Evolutionary conservation across 1,140 invertebrate species (phyloP), one percentile per base, ranked within the genome.

Genomic region (Bombus cullumanus): DNA sequence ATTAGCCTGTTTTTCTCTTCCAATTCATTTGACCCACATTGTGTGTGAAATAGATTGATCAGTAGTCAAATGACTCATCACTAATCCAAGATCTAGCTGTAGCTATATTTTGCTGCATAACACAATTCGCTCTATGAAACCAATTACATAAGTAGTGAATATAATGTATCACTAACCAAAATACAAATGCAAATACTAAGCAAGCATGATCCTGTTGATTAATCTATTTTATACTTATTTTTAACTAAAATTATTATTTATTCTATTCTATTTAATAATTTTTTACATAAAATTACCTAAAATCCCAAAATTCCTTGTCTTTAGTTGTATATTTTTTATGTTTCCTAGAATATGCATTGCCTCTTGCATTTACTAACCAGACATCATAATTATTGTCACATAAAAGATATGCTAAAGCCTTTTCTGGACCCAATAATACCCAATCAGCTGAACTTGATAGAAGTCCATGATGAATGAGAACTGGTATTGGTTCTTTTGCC

Each of bases 381-480:
- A 98, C 97, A 86, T 98, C 97, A 82, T 96, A 98, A 39, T 97
- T 97, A 66, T 95, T 94, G 86, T 98, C 96, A 8, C 96, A 96
- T 15, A 97, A 92, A 66, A 95, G 75, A 87, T 96, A 96, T 25
- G 95, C 96, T 96, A 97, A 93, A 39, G 96, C 97, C 92, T 96
- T 96, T 6, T 96, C 94, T 6, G 97, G 97, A 25, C 96, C 96
- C 90, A 96, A 96, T 10, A 98, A 93, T 13, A 98, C 96, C 96
- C 97, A 98, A 92, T 97, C 97, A 2, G 97, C 96, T 1, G 97
- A 97, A 71, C 97, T 97, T 10, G 96, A 97, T 28, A 97, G 88
- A 2, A 98, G 91, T 8, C 98, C 98, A 94, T 98, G 98, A 94
- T 97, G 97, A 3, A 98, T 92, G 39, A 97, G 96, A 41, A 97